phyloP scores from a whole-genome alignment of 2,888 invertebrate genomes.

The Tiliacea citrago region DNA sequence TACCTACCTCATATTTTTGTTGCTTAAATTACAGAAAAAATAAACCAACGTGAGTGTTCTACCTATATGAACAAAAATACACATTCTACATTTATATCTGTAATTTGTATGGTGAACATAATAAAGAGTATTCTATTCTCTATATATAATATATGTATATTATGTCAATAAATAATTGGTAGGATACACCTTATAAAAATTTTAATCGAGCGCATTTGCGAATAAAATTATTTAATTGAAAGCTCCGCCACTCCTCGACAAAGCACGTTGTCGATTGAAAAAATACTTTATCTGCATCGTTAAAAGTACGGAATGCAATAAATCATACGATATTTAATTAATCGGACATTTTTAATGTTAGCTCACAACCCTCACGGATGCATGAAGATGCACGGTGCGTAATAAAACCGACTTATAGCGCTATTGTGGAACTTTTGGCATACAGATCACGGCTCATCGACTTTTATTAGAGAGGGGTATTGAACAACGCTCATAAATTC shows the following conservation, averaged over 20 bases:
- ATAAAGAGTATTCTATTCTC: too few relatives aligned
- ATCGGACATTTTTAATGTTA: constrained; percentile 65
- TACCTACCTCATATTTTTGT: neutral
- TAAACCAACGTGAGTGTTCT: neutral
- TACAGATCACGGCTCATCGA: constrained; percentile 88
- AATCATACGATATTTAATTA: constrained; percentile 66
- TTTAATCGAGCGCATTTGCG: constrained; percentile 15
- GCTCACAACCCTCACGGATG: constrained; percentile 69
- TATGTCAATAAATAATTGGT: constrained; percentile 16
- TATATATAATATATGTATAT: too few relatives aligned
- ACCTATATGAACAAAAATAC: neutral
- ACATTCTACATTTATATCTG: too few relatives aligned
- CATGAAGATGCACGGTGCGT: constrained; percentile 72
- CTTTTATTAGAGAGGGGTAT: constrained; percentile 84
- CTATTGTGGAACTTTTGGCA: constrained; percentile 87
- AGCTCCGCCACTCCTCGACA: constrained; percentile 21
- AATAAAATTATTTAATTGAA: constrained; percentile 43
- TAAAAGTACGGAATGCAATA: constrained; percentile 55
- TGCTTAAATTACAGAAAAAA: constrained; percentile 12
- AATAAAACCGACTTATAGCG: constrained; percentile 80
- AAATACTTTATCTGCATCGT: constrained; percentile 42
- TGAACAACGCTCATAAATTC: constrained; percentile 81
- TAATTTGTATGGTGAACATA: too few relatives aligned
- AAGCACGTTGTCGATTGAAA: constrained; percentile 26
- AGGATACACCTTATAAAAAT: neutral